Percentiles rank a stretch among this genome's conserved stretches.
phyloP scores from a whole-genome alignment of 2,797 vertebrate species.

The Periophthalmus magnuspinnatus region DNA sequence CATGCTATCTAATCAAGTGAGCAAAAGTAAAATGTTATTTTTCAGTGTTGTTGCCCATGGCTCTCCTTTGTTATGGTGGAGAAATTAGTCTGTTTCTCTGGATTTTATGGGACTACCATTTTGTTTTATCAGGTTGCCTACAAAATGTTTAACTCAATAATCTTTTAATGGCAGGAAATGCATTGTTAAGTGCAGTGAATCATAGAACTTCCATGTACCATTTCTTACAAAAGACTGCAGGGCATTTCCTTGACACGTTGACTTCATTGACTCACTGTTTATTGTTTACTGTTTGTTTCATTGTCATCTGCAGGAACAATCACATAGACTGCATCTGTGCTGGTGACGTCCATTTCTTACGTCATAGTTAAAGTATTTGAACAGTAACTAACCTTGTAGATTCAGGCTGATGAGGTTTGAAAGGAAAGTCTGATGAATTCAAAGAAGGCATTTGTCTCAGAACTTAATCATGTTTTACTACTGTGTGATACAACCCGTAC shows the following conservation, averaged over 20 bases:
- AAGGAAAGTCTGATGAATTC: not conserved
- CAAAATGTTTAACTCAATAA: not conserved
- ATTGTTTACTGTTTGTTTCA: not conserved
- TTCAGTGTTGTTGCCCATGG: not conserved
- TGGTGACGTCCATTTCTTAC: not conserved
- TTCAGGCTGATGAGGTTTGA: not conserved
- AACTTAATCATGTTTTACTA: not conserved
- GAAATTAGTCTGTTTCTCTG: not conserved
- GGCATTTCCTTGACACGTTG: not conserved
- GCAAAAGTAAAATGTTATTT: not conserved
- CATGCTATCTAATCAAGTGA: not conserved
- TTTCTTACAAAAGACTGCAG: not conserved
- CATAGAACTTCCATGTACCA: not conserved
- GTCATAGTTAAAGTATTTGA: not conserved
- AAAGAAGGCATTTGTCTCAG: too few relatives aligned
- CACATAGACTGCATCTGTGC: too few relatives aligned
- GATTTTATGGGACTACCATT: not conserved
- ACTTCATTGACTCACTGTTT: not conserved
- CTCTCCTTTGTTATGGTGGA: not conserved
- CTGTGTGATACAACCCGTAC: not conserved
- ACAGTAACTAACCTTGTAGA: not conserved
- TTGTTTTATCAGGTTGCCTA: not conserved
- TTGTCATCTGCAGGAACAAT: not conserved
- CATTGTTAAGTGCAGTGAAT: not conserved
- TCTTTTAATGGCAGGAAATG: not conserved